Evolutionary conservation across 2,113 vertebrate species (phyloP), one percentile per base, ranked within the genome.

Genomic region (Plecturocebus donacophilus): DNA sequence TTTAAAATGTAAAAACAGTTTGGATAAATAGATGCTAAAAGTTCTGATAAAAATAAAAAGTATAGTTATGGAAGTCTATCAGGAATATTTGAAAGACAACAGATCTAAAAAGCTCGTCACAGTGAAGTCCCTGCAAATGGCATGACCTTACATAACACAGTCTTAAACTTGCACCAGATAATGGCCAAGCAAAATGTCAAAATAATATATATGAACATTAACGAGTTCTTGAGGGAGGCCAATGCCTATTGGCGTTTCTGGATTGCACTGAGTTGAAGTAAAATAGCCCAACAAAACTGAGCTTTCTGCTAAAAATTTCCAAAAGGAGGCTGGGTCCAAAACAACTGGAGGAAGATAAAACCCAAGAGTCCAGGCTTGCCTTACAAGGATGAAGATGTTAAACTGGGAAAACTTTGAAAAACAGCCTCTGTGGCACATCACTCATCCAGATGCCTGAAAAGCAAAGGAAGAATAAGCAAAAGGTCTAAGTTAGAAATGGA

Each of bases 131-230:
- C n/a, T 47, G 35, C 8, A 11, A 30, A 49, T 47, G 27, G 3
- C 25, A 4, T 5, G 6, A 3, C 23, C 56, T 76, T 2, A 21
- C 5, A 19, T 45, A 54, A 19, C n/a, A 76, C 2, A 0, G 11
- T n/a, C 2, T 2, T 16, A 6, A 32, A 80, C 83, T n/a, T 75
- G 8, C 0, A 3, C n/a, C 9, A 64, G 45, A 87, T 30, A 32
- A 95, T 84, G 54, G 58, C 6, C 87, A 49, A 83, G 40, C 16
- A 21, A 70, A 47, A 54, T 6, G 40, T 70, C 17, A n/a, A 79
- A 30, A 64, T 25, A 40, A 32, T n/a, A 40, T 2, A 35, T 3
- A 47, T 0, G 6, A 21, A 30, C 30, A 49, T 25, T 40, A 23
- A 81, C 2, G 7, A 27, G 40, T 14, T 9, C 7, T 1, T 23